These are phyloP conservation scores for Akabosia matsudoensis DNA, from an alignment of 1,140 invertebrate genomes.

Conservation along the genomic window DNA sequence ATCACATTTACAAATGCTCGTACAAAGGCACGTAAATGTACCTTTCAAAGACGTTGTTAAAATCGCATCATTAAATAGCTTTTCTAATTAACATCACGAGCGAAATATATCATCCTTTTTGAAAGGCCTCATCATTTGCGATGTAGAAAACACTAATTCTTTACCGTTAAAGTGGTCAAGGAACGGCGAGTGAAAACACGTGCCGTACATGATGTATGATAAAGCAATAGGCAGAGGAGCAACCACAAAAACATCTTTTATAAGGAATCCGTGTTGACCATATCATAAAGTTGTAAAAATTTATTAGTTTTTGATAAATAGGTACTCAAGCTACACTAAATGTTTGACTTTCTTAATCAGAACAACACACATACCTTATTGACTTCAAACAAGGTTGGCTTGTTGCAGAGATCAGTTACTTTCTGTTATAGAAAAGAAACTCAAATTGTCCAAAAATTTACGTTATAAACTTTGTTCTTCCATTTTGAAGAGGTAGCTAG, in stretches of 20 bases:
- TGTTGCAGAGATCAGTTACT: too few relatives aligned
- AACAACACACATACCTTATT: too few relatives aligned
- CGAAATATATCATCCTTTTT: background rate
- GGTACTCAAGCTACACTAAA: background rate
- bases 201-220: background rate
- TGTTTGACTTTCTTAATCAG: background rate
- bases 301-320: background rate
- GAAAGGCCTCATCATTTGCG: too few relatives aligned
- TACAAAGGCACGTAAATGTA: background rate
- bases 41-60: background rate
- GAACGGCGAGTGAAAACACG: background rate
- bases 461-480: too few relatives aligned
- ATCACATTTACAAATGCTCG: too few relatives aligned
- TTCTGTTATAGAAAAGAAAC: too few relatives aligned
- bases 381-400: too few relatives aligned
- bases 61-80: background rate
- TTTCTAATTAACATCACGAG: conserved; percentile 11
- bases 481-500: too few relatives aligned
- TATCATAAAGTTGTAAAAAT: background rate
- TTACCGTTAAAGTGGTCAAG: too few relatives aligned
- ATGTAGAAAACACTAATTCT: too few relatives aligned
- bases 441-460: too few relatives aligned
- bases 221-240: background rate
- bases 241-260: too few relatives aligned
- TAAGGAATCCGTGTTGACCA: background rate